Evolutionary conservation across 2,113 vertebrate genomes (phyloP), one percentile per base, ranked within the genome.

Genomic region (Marmota flaviventris): DNA sequence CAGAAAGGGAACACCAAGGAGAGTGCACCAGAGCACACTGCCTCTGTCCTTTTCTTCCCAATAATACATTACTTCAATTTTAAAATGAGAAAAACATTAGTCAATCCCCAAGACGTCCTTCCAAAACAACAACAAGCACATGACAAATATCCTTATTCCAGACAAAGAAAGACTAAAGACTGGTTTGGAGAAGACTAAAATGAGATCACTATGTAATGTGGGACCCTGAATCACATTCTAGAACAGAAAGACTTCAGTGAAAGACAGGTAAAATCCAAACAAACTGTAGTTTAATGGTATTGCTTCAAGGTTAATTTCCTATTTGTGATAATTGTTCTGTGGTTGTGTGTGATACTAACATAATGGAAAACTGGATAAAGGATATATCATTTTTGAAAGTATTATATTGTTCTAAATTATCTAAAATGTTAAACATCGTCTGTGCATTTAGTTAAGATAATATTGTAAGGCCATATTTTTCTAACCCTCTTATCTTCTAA

Each of bases 281-380:
- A 73, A 16, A 67, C 39, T 72, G 2, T 82, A 73, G 34, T 51
- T 69, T 79, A 75, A 69, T 81, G 4, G 4, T 34, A 48, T 77
- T 86, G 25, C 8, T 85, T 82, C n/a, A 86, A 53, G 14, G 20
- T 76, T 91, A 88, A 78, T 92, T 87, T 70, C 12, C 56, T 92
- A 53, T 45, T 86, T 45, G 25, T 58, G n/a, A 65, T 87, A 77
- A 73, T 81, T 85, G 22, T 13, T 88, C n/a, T 69, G 76, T 51
- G 37, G 9, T 45, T 63, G 25, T 63, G 4, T 63, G 39, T 63
- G 51, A 37, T 27, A 51, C 2, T 45, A 70, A 61, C 13, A 81
- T 37, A 76, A 81, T 42, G 51, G 20, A 76, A 82, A 82, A 16
- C 25, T 84, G 29, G 8, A 72, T 83, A 70, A 51, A 42, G 22